Evolutionary conservation across 2,888 invertebrate genomes (phyloP), one percentile per base, ranked within the genome.

Genomic region (Acleris emargana): DNA sequence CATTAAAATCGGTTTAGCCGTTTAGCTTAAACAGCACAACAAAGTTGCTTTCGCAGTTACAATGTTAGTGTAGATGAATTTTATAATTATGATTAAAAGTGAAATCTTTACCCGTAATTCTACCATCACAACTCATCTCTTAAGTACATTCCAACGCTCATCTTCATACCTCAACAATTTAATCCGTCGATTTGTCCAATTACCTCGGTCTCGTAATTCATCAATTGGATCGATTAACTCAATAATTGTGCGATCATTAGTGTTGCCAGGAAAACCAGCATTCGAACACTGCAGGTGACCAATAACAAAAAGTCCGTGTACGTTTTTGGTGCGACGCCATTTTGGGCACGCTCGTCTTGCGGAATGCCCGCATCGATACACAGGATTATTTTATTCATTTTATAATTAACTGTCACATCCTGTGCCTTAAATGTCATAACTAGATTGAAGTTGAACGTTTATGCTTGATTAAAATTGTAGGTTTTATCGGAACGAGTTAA

Each of bases 391-490:
- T 43, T 45, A 55, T 76, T 68, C 13, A 78, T 73, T 67, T 71
- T 75, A 78, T 82, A 82, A 84, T 82, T 78, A 82, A 76, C 78
- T 76, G 81, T 81, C 83, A 81, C 75, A 74, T 81, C 73, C 69
- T 75, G 72, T 76, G 69, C 73, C 69, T 75, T 28, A 62, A 20
- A 54, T 25, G 49, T 62, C 49, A 54, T 54, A 62, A 62, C 22
- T 55, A 54, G 28, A 54, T 54, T 55, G 62, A 62, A 54, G 17
- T 62, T 45, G 58, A 64, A 17, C 13, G 18, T 32, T 32, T 9
- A 5, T 32, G 32, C 45, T 38, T 53, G 47, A 28, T 54, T 54
- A n/a, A 54, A 13, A 32, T 22, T 54, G 42, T 18, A 42, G n/a
- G 16, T 16, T n/a, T 42, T 1, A 16, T n/a, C n/a, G 4, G 18